Base-by-base conservation (phyloP, 2,113 vertebrate species). In the Peromyscus californicus region DNA sequence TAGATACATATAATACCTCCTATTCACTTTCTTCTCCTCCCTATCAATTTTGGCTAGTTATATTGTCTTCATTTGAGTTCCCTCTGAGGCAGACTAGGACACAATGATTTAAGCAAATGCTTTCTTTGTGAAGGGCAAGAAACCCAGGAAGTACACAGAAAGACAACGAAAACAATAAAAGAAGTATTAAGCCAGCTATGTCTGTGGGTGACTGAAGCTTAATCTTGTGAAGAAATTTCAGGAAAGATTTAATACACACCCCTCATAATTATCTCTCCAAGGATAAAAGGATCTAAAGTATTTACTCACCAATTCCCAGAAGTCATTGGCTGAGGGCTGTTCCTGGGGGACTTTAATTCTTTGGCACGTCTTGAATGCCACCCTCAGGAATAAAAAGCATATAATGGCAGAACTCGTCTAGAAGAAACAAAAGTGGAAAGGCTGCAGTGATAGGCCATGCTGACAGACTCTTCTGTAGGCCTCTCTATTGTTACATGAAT, bases 1-100 rank as follows among this genome's bases (percentile, higher is more conserved):
- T 91, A 89, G 84, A 94, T 90, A 90, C 39, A 12, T 90, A 82
- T 19, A 90, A 88, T 88, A 87, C 36, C 94, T 94, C 72, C 26
- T 93, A 87, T 67, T 84, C 91, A n/a, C 6, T 95, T 82, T 91
- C 7, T 90, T 45, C 39, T n/a, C 59, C 10, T 9, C 42, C 21
- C 26, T 85, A 95, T 96, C 80, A 80, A 92, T 94, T 97, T 69
- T 88, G 29, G 26, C 89, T 94, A 93, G 39, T 96, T 97, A 82
- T 69, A 87, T 39, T 89, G 42, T 95, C 59, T 96, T 92, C 70
- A 97, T 93, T 88, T 94, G 57, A 45, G 70, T 84, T 93, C 9
- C 31, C 51, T 97, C 42, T 36, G 48, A 88, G 70, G 88, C 75
- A 92, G 33, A 92, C 24, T 19, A 89, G 59, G 11, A 88, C 65